phyloP scores from a whole-genome alignment of 2,797 vertebrate genomes.

The Coregonus suidteri region DNA sequence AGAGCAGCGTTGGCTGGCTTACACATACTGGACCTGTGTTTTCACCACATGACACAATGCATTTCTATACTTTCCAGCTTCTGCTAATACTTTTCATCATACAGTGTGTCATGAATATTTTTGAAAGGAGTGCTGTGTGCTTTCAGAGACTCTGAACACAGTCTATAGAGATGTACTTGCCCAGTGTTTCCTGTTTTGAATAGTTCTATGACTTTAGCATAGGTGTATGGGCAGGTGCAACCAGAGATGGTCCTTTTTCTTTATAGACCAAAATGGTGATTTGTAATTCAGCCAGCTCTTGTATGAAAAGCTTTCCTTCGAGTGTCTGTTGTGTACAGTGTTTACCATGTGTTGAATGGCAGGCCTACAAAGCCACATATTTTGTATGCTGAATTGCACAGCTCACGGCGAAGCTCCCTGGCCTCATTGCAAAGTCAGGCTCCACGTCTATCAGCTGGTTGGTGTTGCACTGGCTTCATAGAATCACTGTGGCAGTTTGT shows the following conservation, averaged over 20 bases:
- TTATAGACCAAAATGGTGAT: neutral
- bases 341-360: constrained; percentile 6
- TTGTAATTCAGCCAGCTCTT: neutral
- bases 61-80: constrained; percentile 51
- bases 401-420: neutral
- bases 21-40: constrained; percentile 37
- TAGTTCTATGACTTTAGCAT: neutral
- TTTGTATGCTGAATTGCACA: neutral
- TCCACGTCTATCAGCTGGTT: neutral
- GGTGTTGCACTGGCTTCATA: neutral
- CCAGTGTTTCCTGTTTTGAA: neutral
- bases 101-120: constrained; percentile 34
- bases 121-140: constrained; percentile 63
- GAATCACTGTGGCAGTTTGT: neutral
- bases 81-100: constrained; percentile 64
- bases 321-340: neutral
- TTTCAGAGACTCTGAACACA: constrained; percentile 41
- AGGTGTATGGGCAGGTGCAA: neutral
- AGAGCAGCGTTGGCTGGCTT: constrained; percentile 61
- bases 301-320: neutral
- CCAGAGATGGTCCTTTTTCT: neutral
- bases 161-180: constrained; percentile 3
- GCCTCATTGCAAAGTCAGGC: neutral
- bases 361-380: neutral
- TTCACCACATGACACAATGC: constrained; percentile 33